phyloP scores from a whole-genome alignment of 2,113 vertebrate species.

The Oncorhynchus clarkii region DNA sequence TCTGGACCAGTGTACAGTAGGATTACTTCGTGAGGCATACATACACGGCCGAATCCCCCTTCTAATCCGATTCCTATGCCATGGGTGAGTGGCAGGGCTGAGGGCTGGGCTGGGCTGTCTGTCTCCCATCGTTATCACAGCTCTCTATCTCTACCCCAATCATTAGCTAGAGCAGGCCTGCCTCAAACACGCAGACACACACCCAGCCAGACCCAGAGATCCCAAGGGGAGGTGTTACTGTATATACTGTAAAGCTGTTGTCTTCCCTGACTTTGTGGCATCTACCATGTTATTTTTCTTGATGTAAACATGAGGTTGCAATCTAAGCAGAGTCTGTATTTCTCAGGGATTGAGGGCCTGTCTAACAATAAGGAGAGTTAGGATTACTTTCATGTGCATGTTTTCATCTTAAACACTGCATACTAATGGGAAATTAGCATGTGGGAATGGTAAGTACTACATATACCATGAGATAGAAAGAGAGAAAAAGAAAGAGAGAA shows the following conservation, averaged over 20 bases:
- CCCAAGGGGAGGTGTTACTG: neutral
- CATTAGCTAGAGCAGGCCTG: neutral
- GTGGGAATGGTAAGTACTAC: too few relatives aligned
- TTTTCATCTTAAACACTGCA: too few relatives aligned
- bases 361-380: constrained; percentile 27
- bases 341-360: constrained; percentile 39
- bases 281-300: neutral
- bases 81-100: constrained; percentile 13
- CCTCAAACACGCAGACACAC: too few relatives aligned
- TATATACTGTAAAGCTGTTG: neutral
- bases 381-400: constrained; percentile 50
- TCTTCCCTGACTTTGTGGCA: neutral
- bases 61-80: constrained; percentile 30
- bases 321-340: constrained; percentile 11
- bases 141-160: constrained; percentile 47
- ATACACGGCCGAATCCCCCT: constrained; percentile 38
- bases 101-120: constrained; percentile 58
- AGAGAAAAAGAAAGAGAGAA: too few relatives aligned
- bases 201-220: neutral
- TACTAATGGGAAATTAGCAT: too few relatives aligned
- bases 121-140: constrained; percentile 48
- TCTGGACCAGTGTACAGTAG: constrained; percentile 54
- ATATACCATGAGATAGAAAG: neutral
- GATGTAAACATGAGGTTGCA: constrained; percentile 23
- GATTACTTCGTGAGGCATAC: constrained; percentile 57